Evolutionary conservation across 2,888 invertebrate species (phyloP).

Genomic region (Caenorhabditis panamensis): DNA sequence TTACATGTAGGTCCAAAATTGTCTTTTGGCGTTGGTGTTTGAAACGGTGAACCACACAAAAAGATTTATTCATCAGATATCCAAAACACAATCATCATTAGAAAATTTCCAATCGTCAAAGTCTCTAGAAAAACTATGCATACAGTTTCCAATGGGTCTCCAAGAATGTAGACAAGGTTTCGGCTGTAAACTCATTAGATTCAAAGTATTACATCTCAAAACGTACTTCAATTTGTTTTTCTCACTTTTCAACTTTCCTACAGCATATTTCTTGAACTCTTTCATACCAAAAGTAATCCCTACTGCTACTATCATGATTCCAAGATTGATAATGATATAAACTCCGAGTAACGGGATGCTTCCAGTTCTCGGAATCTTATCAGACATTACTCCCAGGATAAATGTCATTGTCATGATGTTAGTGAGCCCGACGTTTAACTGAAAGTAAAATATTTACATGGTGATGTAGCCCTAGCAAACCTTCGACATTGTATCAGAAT

Average conservation of each 20-base stretch:
- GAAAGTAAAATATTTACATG: background rate
- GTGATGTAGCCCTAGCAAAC: no score
- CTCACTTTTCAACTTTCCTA: slow-evolving; percentile 4
- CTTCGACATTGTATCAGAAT: slow-evolving; percentile 56
- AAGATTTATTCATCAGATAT: no score
- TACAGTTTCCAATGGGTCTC: slow-evolving; percentile 6
- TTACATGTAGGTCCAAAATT: no score
- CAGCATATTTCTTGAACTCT: background rate
- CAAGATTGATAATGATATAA: slow-evolving; percentile 49
- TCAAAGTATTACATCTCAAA: no score
- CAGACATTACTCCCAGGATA: slow-evolving; percentile 60
- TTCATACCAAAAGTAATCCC: slow-evolving; percentile 10
- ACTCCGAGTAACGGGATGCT: slow-evolving; percentile 51
- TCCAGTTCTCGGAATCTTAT: slow-evolving; percentile 55
- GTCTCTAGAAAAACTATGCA: background rate
- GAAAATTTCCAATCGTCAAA: slow-evolving; percentile 11
- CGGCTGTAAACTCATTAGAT: background rate
- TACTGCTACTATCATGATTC: slow-evolving; percentile 45
- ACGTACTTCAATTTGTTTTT: background rate
- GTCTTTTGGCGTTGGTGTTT: no score
- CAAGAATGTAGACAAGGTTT: background rate
- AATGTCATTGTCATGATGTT: slow-evolving; percentile 64
- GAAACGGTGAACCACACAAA: no score
- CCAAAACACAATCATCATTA: slow-evolving; percentile 19
- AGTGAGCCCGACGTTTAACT: slow-evolving; percentile 55